Percentiles rank a stretch among this genome's conserved stretches.
These are phyloP conservation scores for Lepilemur ruficaudatus DNA, from an alignment of 2,797 vertebrate species.

Conservation along the genomic window DNA sequence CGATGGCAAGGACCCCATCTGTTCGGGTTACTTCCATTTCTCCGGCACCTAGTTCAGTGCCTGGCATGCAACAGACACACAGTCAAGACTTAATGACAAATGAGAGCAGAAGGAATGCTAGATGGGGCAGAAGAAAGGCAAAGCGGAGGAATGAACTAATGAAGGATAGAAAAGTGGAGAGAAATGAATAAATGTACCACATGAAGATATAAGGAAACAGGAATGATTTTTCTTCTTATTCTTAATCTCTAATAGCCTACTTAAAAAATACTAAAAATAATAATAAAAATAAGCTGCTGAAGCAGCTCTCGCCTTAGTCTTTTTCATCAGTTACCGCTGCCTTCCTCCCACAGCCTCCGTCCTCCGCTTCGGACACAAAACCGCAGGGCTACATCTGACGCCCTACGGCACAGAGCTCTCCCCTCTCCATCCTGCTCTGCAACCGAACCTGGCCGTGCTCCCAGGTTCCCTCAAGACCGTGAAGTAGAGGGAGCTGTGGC, in stretches of 20 bases:
- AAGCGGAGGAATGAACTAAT: not conserved
- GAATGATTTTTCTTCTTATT: not conserved
- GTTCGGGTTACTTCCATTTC: not conserved
- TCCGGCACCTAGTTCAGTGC: not conserved
- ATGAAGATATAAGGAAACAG: not conserved
- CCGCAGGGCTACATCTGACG: not conserved
- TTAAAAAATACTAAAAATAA: not conserved
- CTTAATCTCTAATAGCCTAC: not conserved
- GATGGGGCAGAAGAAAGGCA: not conserved
- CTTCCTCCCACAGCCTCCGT: not conserved
- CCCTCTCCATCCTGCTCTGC: not conserved
- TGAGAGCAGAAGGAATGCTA: not conserved
- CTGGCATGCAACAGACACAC: not conserved
- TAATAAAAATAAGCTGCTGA: not conserved
- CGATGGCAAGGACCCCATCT: rapidly evolving
- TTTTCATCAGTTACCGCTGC: not conserved
- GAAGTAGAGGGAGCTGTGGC: not conserved
- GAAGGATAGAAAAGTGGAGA: not conserved
- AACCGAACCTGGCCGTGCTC: constrained; percentile 27
- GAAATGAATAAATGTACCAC: not conserved
- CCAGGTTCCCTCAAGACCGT: not conserved
- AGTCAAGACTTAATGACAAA: not conserved
- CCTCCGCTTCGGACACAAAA: not conserved
- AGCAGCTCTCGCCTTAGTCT: not conserved
- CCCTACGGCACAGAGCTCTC: not conserved